Base-by-base conservation (phyloP, 2,888 invertebrate genomes). In the Scaptodrosophila latifasciaeformis region DNA sequence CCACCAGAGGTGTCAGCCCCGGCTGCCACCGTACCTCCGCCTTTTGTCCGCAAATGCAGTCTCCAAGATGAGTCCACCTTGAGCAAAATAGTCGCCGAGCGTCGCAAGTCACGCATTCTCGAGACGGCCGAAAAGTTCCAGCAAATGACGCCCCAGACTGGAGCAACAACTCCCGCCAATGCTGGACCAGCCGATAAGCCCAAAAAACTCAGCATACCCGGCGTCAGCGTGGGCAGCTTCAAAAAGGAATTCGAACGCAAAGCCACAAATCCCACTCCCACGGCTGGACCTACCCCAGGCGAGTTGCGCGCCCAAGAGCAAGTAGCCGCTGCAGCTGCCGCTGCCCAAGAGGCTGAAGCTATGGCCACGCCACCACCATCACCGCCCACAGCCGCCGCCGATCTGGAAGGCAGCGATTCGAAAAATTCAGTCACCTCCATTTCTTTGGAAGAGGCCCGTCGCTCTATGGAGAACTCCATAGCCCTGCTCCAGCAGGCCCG, bases 201-300 rank as follows among this genome's bases (percentile, higher is more conserved):
- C 29, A 94, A 93, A 86, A 95, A 94, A 85, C 88, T 94, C 46
- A 91, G 93, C 64, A 92, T 95, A 81, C 93, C 94, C 24, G 90
- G 90, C 27, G 93, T 94, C 12, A 95, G 93, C 83, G 95, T 96
- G 1, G 94, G 93, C 48, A 95, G 93, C 81, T 95, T 93, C 69
- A 95, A 95, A 71, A 92, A 93, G 74, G 94, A 93, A 72, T 96
- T 94, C 81, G 95, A 96, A 85, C 89, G 93, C 49, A 92, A 93
- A 84, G 92, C 93, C 0, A 92, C 92, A 44, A 88, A 92, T 34
- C 81, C 87, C 1, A 78, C 87, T 2, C 86, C 88, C 0, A 54
- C 59, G 1, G 65, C 81, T 5, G 81, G 80, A 62, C 88, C 88
- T 1, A 84, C 82, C 2, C 70, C 85, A 0, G 82, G 81, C 59